A percentile compares a stretch with the other conserved stretches of the same genome.
Evolutionary conservation across 2,113 vertebrate genomes (phyloP).

Genomic region (Nicator chloris): DNA sequence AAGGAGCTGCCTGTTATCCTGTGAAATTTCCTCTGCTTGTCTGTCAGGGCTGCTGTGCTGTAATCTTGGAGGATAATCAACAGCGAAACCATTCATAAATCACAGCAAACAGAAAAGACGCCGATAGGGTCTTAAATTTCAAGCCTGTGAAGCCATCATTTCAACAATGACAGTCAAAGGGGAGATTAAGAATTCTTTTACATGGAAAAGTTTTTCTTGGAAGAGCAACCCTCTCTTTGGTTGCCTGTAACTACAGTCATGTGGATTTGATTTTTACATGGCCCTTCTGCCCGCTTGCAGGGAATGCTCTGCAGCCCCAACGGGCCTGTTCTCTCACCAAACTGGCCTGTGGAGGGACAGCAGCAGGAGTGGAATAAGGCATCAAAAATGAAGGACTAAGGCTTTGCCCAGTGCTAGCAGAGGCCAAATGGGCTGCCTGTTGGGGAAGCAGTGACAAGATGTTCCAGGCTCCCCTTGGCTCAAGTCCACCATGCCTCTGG

Average conservation of each 20-base stretch:
- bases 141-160: conserved; percentile 54
- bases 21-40: conserved; percentile 44
- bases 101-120: conserved; percentile 54
- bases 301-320: not conserved
- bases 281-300: conserved; percentile 16
- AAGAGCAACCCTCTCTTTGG: conserved; percentile 37
- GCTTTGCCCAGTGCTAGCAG: not conserved
- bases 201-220: conserved; percentile 66
- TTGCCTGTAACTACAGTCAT: conserved; percentile 58
- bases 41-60: conserved; percentile 50
- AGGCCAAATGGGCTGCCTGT: not conserved
- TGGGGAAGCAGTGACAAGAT: not conserved
- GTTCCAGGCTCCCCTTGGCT: not conserved
- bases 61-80: conserved; percentile 62
- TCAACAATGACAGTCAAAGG: conserved; percentile 61
- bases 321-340: not conserved
- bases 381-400: not conserved
- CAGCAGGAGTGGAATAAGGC: not conserved
- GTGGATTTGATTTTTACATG: conserved; percentile 64
- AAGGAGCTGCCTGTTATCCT: conserved; percentile 9
- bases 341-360: not conserved
- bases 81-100: conserved; percentile 63
- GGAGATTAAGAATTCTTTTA: conserved; percentile 65
- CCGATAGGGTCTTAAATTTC: conserved; percentile 61
- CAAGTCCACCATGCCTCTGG: not conserved